Conservation (phyloP, 1,140 invertebrate species). For the Trichonephila clavata region DNA sequence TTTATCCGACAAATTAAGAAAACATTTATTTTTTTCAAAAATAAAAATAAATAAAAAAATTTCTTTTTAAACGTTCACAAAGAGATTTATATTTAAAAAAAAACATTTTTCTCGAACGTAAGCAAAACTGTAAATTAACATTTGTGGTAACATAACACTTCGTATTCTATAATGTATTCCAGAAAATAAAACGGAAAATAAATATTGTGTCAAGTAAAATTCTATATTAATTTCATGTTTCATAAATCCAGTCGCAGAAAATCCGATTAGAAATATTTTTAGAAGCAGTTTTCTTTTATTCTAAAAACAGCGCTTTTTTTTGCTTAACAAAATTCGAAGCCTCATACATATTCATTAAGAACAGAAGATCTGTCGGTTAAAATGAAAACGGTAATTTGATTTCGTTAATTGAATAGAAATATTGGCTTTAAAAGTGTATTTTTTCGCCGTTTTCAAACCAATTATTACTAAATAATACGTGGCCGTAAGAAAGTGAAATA, state of each 20-base stretch:
- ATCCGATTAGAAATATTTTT: neutral
- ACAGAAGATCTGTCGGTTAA: neutral
- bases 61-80: no score
- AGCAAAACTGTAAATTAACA: neutral
- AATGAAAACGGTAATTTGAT: constrained; percentile 41
- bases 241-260: neutral
- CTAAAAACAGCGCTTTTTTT: neutral
- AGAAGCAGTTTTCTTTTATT: neutral
- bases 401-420: constrained; percentile 39
- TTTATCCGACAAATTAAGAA: no score
- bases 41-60: no score
- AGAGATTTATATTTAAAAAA: no score
- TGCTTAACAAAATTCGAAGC: neutral
- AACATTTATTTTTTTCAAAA: no score
- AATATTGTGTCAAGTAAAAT: neutral
- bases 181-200: neutral
- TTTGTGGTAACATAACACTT: neutral
- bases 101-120: neutral
- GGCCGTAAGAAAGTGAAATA: neutral
- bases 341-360: constrained; percentile 51
- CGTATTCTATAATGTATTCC: neutral
- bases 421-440: neutral
- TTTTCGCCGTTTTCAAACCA: constrained; percentile 14
- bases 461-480: constrained; percentile 33
- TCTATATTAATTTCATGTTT: constrained; percentile 10